A percentile compares a stretch with the other conserved stretches of the same genome.
Evolutionary conservation across 2,113 vertebrate genomes (phyloP).

Genomic region (Sturnira hondurensis): DNA sequence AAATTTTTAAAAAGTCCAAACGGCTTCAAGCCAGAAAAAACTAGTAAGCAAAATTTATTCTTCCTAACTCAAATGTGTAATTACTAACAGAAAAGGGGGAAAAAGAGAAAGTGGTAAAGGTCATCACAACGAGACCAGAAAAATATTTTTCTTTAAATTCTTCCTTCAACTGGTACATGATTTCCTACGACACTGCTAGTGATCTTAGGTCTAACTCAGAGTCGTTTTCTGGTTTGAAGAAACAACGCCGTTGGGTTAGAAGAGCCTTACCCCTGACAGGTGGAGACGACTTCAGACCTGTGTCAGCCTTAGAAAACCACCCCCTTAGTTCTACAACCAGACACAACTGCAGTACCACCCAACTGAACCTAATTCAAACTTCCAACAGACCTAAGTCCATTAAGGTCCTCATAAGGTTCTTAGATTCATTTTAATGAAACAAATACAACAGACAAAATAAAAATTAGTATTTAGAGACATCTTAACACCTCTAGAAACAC

Average conservation of each 20-base stretch:
- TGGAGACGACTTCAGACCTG: background rate
- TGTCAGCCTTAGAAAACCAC: background rate
- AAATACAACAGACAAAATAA: background rate
- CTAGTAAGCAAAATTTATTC: background rate
- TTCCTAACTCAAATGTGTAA: background rate
- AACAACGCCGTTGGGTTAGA: background rate
- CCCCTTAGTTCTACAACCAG: background rate
- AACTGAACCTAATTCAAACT: background rate
- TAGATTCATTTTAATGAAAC: background rate
- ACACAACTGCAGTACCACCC: background rate
- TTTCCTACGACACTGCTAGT: background rate
- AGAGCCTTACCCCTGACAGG: background rate
- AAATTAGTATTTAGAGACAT: conserved; percentile 30
- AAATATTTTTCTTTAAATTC: background rate
- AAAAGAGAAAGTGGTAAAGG: background rate
- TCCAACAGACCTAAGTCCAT: background rate
- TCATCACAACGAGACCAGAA: background rate
- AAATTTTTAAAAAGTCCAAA: conserved; percentile 15
- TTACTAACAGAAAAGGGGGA: background rate
- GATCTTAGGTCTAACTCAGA: background rate
- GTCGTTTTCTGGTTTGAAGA: background rate
- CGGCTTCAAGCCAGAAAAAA: background rate
- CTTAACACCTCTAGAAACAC: conserved; percentile 32
- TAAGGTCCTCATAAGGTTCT: background rate
- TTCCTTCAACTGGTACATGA: background rate